Evolutionary conservation across 2,113 vertebrate species (phyloP).

Genomic region (Dromiciops gliroides): DNA sequence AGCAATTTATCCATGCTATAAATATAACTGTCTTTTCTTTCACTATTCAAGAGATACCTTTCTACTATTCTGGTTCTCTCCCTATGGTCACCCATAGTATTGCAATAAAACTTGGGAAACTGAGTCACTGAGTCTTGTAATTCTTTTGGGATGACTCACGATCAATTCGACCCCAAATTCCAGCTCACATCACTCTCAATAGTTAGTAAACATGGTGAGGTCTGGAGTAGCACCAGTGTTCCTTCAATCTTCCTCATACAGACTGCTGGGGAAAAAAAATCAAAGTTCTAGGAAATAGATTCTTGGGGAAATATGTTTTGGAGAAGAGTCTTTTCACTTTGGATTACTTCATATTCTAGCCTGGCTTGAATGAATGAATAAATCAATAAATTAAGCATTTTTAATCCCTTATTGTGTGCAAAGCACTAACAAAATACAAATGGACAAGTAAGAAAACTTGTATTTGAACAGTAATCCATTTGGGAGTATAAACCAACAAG

Average conservation of each 20-base stretch:
- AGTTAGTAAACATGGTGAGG: too few species aligned
- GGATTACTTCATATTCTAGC: not conserved
- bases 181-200: too few species aligned
- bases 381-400: not conserved
- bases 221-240: too few species aligned
- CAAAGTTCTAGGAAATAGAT: slow-evolving; percentile 28
- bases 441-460: not conserved
- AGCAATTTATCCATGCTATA: too few species aligned
- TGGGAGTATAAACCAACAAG: not conserved
- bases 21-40: too few species aligned
- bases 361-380: not conserved
- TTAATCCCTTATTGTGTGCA: not conserved
- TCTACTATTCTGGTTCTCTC: too few species aligned
- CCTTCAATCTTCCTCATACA: not conserved
- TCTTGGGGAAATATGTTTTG: not conserved
- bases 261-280: not conserved
- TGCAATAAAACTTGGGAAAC: too few species aligned
- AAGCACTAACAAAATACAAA: not conserved
- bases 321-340: not conserved
- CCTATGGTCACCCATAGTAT: too few species aligned
- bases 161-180: too few species aligned
- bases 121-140: too few species aligned
- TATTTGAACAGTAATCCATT: not conserved
- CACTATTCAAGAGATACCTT: too few species aligned
- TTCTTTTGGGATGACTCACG: too few species aligned